A percentile compares a stretch with the other conserved stretches of the same genome.
phyloP scores from a whole-genome alignment of 1,140 invertebrate genomes.

The Drosophila orosa region DNA sequence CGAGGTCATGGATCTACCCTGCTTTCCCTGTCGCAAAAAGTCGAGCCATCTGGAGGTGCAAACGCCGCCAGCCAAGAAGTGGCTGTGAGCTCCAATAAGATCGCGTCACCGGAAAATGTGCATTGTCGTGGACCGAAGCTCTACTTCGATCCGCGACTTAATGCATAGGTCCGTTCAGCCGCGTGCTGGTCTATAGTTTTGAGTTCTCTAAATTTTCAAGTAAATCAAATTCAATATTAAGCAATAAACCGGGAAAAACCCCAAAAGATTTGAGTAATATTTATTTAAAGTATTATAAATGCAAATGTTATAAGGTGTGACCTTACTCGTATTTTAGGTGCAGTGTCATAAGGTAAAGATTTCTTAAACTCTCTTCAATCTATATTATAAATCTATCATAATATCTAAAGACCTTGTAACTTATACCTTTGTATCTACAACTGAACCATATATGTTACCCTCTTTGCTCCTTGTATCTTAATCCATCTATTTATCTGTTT shows the following conservation, averaged over 20 bases:
- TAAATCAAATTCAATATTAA: not conserved
- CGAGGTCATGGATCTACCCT: slow-evolving; percentile 12
- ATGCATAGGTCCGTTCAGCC: slow-evolving; percentile 43
- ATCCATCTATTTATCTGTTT: slow-evolving; percentile 11
- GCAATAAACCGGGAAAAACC: slow-evolving; percentile 42
- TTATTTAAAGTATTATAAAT: not conserved
- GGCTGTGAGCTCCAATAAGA: slow-evolving; percentile 20
- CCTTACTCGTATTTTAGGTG: not conserved
- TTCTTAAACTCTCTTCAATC: not conserved
- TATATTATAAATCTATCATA: too few relatives aligned
- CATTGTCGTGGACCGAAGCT: slow-evolving; percentile 48
- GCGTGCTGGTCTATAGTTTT: slow-evolving; percentile 55
- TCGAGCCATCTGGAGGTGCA: not conserved
- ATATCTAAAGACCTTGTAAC: not conserved
- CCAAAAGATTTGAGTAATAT: not conserved
- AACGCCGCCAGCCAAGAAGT: slow-evolving; percentile 13
- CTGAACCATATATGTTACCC: not conserved
- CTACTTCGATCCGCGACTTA: slow-evolving; percentile 21
- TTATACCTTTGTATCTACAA: not conserved
- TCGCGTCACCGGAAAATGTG: slow-evolving; percentile 39
- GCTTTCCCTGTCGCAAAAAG: slow-evolving; percentile 1
- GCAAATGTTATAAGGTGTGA: not conserved
- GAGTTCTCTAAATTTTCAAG: slow-evolving; percentile 35
- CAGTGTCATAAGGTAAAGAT: not conserved
- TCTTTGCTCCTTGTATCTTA: not conserved